Evolutionary conservation across 2,113 vertebrate genomes (phyloP).

Genomic region (Felis catus): DNA sequence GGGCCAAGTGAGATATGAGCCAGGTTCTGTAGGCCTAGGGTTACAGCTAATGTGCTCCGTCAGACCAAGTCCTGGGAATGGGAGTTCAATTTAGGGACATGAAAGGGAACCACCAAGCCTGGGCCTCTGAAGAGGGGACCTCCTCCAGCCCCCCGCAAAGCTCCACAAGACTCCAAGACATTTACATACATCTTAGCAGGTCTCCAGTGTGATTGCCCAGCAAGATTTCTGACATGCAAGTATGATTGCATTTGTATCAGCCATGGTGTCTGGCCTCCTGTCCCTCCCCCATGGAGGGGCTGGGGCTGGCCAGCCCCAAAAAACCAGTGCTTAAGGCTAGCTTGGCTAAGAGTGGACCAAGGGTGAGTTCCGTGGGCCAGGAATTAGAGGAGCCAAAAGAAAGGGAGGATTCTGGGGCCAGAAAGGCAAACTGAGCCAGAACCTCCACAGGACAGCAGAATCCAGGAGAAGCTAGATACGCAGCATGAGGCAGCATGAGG

Average conservation of each 20-base stretch:
- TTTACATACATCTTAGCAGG: background rate
- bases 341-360: background rate
- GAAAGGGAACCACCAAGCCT: too few species aligned
- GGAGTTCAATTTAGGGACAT: background rate
- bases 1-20: background rate
- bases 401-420: background rate
- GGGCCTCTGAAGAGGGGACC: background rate
- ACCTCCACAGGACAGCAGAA: fast-evolving
- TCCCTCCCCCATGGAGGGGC: background rate
- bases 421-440: background rate
- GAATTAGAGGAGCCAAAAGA: background rate
- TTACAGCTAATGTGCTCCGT: background rate
- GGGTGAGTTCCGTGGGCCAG: background rate
- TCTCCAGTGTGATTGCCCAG: background rate
- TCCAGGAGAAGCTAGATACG: background rate
- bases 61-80: background rate
- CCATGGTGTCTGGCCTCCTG: background rate
- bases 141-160: background rate
- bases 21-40: background rate
- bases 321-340: background rate
- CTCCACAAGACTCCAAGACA: background rate
- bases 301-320: background rate
- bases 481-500: fast-evolving
- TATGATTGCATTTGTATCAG: background rate
- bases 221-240: background rate